A percentile compares a stretch with the other conserved stretches of the same genome.
These are phyloP conservation scores for Panagrolaimus sp. DNA, from an alignment of 1,140 invertebrate species.

Conservation along the genomic window DNA sequence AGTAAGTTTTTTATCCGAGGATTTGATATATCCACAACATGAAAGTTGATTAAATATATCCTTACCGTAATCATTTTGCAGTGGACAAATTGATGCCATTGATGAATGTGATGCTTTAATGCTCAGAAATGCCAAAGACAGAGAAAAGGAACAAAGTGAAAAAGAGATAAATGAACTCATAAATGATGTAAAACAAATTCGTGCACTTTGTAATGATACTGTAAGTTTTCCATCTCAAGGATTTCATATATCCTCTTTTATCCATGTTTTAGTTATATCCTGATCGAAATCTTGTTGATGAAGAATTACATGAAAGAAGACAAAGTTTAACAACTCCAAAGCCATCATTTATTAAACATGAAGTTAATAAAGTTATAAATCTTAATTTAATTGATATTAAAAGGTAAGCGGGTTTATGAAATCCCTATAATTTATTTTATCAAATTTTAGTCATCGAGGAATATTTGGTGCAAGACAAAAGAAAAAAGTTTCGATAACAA, in stretches of 20 bases:
- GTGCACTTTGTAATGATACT: constrained; percentile 33
- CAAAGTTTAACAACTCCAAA: background rate
- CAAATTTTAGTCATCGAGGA: background rate
- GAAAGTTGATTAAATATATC: no score
- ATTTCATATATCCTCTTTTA: no score
- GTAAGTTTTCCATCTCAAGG: no score
- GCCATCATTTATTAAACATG: constrained; percentile 14
- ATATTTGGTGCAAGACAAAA: background rate
- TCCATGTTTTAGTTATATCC: constrained; percentile 41
- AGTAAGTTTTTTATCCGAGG: background rate
- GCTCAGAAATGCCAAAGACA: background rate
- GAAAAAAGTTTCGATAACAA: background rate
- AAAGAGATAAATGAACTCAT: constrained; percentile 36
- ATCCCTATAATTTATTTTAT: background rate
- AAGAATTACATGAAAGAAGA: constrained; percentile 25
- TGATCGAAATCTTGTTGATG: constrained; percentile 40
- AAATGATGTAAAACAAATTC: constrained; percentile 40
- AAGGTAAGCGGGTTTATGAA: no score
- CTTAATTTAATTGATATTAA: background rate
- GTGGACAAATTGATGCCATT: background rate
- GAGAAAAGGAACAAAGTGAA: constrained; percentile 27
- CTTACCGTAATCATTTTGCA: background rate
- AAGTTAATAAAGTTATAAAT: background rate
- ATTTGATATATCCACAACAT: no score
- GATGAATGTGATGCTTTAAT: constrained; percentile 18